phyloP scores from a whole-genome alignment of 2,888 invertebrate genomes.

The Sinohyriopsis cumingii region DNA sequence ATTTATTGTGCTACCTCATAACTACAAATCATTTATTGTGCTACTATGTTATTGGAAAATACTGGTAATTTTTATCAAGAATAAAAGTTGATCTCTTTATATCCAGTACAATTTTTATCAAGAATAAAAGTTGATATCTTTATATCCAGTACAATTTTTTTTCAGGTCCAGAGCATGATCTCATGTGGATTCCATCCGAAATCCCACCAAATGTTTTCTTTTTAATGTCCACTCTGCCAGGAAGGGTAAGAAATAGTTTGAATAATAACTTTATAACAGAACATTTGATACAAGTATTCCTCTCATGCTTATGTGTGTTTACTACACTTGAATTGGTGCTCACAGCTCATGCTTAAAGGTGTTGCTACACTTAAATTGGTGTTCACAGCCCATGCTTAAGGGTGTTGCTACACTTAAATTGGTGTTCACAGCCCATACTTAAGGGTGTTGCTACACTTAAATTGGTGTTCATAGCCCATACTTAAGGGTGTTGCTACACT shows the following conservation, averaged over 20 bases:
- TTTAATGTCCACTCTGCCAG: conserved; percentile 59
- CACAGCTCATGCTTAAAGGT: no score
- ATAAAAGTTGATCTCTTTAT: not conserved
- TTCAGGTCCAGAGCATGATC: conserved; percentile 54
- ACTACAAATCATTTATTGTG: conserved; percentile 1
- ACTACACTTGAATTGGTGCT: no score
- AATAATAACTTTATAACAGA: not conserved
- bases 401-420: no score
- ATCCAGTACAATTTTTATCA: not conserved
- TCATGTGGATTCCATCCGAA: conserved; percentile 51
- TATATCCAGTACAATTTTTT: not conserved
- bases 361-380: no score
- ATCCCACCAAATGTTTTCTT: conserved; percentile 56
- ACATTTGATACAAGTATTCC: not conserved
- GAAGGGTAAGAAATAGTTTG: conserved; percentile 44
- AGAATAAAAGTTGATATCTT: not conserved
- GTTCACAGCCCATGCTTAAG: not conserved
- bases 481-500: no score
- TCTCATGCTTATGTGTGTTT: not conserved
- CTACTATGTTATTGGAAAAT: not conserved
- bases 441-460: no score
- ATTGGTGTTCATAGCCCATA: not conserved
- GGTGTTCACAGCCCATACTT: no score
- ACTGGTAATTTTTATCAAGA: not conserved
- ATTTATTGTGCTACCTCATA: conserved; percentile 1